These are phyloP conservation scores for Gymnobelideus leadbeateri DNA, from an alignment of 2,113 vertebrate genomes.

Conservation along the genomic window DNA sequence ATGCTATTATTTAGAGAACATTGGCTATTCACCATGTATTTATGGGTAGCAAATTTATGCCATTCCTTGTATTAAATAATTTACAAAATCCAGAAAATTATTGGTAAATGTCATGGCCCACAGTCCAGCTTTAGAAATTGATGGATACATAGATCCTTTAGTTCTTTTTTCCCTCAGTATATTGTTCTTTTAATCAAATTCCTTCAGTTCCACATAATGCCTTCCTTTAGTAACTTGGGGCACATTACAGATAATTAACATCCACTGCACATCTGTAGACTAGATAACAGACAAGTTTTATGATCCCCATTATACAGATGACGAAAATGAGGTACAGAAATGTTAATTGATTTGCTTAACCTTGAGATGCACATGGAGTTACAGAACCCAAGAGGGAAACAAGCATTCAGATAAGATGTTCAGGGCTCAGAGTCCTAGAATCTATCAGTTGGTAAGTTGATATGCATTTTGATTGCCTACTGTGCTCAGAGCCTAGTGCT, in stretches of 20 bases:
- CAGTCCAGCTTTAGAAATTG: conserved; percentile 35
- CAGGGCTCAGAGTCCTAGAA: background rate
- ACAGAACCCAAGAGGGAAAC: conserved; percentile 2
- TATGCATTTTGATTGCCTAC: conserved; percentile 13
- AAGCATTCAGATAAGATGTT: conserved; percentile 12
- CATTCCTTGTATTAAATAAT: conserved; percentile 3
- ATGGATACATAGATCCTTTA: background rate
- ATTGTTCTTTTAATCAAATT: conserved; percentile 45
- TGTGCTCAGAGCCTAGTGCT: conserved; percentile 6
- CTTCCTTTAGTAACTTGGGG: conserved; percentile 23
- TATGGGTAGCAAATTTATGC: conserved; percentile 37
- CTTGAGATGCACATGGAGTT: conserved; percentile 49
- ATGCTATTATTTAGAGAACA: conserved; percentile 43
- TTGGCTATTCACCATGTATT: conserved; percentile 29
- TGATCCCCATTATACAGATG: conserved; percentile 29
- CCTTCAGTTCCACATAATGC: background rate
- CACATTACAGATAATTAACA: conserved; percentile 42
- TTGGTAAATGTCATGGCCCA: conserved; percentile 38
- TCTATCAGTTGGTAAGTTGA: conserved; percentile 6
- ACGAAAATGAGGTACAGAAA: conserved; percentile 29
- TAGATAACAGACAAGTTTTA: conserved; percentile 36
- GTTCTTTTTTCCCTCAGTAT: background rate
- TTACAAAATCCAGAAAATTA: conserved; percentile 41
- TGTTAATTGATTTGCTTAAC: conserved; percentile 49
- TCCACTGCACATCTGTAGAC: conserved; percentile 16